Base-by-base conservation (phyloP, 2,113 vertebrate genomes). In the Hippocampus barbouri region DNA sequence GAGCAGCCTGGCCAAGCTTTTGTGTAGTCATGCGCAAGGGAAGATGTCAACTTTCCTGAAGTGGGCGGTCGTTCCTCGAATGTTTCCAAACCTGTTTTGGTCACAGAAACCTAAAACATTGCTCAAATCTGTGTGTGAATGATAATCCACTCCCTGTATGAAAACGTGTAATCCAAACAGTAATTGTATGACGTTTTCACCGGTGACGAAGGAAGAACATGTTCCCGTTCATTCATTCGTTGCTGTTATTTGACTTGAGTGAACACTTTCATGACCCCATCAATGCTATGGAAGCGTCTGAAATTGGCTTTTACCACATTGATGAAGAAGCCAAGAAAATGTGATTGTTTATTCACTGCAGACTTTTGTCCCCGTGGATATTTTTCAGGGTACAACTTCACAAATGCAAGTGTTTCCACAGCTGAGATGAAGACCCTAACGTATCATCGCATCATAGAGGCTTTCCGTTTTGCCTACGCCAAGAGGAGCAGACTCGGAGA, bases 381-480 rank as follows among this genome's bases (percentile, higher is more conserved):
- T 80, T 74, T 81, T 70, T 7, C 90, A 99, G 97, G 96, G 10
- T 98, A 95, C 83, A 93, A 94, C 82, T 96, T 99, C 86, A 93
- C 97, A 60, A 79, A 72, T 70, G 90, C 78, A 0, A 97, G 94
- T 4, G 83, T 97, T 56, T 91, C 77, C 18, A 95, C 93, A 0
- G 3, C 83, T 0, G 92, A 95, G 84, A 77, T 88, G 73, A 95
- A 93, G 85, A 93, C 91, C 3, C 87, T 98, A 72, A 98, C 96
- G 0, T 98, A 98, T 78, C 97, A 99, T 79, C 95, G 96, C 60
- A 96, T 98, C 0, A 78, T 95, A 16, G 97, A 99, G 79, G 95
- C 97, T 11, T 99, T 99, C 80, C 95, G 96, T 12, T 99, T 99
- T 16, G 96, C 96, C 65, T 99, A 94, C 0, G 96, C 96, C 78